Evolutionary conservation across 2,797 vertebrate species (phyloP).

Genomic region (Morus bassanus): DNA sequence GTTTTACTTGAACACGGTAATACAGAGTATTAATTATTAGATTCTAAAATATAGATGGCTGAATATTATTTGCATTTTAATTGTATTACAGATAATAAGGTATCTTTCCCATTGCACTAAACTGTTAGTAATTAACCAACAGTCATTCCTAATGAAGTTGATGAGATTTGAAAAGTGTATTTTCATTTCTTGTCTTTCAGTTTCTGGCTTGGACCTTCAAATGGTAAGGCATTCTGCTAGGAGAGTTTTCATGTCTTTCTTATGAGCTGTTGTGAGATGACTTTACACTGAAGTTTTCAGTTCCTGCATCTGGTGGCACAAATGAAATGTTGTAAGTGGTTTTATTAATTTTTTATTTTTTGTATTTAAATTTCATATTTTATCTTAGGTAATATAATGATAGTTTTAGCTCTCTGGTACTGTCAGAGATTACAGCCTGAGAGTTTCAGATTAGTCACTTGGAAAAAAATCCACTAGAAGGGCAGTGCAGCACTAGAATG

Average conservation of each 20-base stretch:
- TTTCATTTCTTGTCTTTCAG: slow-evolving; percentile 12
- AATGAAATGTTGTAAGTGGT: not conserved
- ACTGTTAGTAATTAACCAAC: not conserved
- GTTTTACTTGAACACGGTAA: not conserved
- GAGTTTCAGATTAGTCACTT: not conserved
- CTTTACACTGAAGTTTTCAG: not conserved
- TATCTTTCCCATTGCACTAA: not conserved
- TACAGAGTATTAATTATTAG: not conserved
- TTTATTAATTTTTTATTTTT: not conserved
- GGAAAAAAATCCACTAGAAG: not conserved
- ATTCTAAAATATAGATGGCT: not conserved
- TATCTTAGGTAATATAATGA: not conserved
- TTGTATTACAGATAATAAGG: not conserved
- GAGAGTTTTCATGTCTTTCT: not conserved
- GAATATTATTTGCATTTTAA: not conserved
- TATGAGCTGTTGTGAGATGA: not conserved
- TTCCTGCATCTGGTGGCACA: not conserved
- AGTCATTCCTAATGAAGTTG: not conserved
- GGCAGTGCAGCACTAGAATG: not conserved
- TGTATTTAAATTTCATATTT: not conserved
- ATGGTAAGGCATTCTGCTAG: not conserved
- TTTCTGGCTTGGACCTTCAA: not conserved
- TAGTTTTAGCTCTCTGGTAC: not conserved
- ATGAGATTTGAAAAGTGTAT: not conserved
- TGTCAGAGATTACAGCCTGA: not conserved